These are phyloP conservation scores for Drymodes brunneopygia DNA, from an alignment of 2,113 vertebrate genomes.

Conservation along the genomic window DNA sequence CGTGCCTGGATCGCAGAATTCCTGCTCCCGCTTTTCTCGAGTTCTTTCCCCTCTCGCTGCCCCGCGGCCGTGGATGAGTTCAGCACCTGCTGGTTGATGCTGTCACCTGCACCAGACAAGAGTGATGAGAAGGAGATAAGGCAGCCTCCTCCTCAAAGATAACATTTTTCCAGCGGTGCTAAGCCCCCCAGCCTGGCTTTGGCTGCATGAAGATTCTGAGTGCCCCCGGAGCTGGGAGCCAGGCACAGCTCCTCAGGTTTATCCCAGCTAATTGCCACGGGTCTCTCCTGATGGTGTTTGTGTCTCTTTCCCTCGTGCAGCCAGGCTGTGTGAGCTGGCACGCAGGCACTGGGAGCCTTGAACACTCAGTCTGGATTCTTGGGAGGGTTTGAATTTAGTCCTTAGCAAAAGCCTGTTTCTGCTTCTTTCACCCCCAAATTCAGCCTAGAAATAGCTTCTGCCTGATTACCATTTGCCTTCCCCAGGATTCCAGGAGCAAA, in stretches of 20 bases:
- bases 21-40: not conserved
- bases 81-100: not conserved
- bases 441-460: slow-evolving; percentile 8
- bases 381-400: not conserved
- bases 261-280: not conserved
- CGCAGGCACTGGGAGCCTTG: not conserved
- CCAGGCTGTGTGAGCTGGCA: not conserved
- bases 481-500: not conserved
- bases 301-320: not conserved
- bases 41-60: not conserved
- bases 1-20: not conserved
- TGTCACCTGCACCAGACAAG: not conserved
- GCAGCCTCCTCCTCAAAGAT: not conserved
- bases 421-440: not conserved
- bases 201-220: not conserved
- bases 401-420: slow-evolving; percentile 2
- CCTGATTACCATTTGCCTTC: not conserved
- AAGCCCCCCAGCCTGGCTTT: not conserved
- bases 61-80: not conserved
- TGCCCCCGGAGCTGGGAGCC: not conserved
- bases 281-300: not conserved
- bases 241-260: not conserved
- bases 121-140: not conserved
- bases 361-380: not conserved
- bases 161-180: not conserved